Conservation (phyloP, 2,888 invertebrate genomes). For the Trichopoda pennipes region DNA sequence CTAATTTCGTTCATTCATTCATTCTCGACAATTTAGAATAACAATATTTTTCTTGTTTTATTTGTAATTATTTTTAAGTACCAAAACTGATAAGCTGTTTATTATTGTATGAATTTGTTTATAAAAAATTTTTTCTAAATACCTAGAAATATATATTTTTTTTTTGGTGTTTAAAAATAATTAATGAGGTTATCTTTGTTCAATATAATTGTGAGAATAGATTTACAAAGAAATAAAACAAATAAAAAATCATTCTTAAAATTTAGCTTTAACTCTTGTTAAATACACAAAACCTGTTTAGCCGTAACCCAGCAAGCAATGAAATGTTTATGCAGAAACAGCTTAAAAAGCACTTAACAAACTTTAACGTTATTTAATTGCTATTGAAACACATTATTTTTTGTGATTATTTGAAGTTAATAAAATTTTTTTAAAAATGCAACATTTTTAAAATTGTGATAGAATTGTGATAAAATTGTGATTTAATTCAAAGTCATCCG, state of each 20-base stretch:
- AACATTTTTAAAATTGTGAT: too few species aligned
- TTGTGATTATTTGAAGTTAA: too few species aligned
- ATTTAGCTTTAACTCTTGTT: background rate
- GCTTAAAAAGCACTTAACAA: too few species aligned
- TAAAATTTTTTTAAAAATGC: too few species aligned
- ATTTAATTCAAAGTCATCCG: too few species aligned
- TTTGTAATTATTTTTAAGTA: slow-evolving; percentile 2
- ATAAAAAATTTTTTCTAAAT: slow-evolving; percentile 35
- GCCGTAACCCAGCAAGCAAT: background rate
- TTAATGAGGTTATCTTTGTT: slow-evolving; percentile 61
- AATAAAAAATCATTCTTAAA: too few species aligned
- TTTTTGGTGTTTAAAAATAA: slow-evolving; percentile 4
- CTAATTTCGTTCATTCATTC: slow-evolving; percentile 28
- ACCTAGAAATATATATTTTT: slow-evolving; percentile 39
- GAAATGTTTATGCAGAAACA: background rate
- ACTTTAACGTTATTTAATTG: too few species aligned
- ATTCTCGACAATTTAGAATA: slow-evolving; percentile 19
- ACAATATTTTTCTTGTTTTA: slow-evolving; percentile 9
- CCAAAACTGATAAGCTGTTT: slow-evolving; percentile 39
- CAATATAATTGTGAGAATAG: slow-evolving; percentile 12
- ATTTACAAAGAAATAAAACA: slow-evolving; percentile 34
- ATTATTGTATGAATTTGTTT: slow-evolving; percentile 14
- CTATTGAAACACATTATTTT: too few species aligned
- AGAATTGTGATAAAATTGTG: too few species aligned
- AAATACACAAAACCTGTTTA: background rate